phyloP scores from a whole-genome alignment of 2,797 vertebrate species.

The Lagodon rhomboides region DNA sequence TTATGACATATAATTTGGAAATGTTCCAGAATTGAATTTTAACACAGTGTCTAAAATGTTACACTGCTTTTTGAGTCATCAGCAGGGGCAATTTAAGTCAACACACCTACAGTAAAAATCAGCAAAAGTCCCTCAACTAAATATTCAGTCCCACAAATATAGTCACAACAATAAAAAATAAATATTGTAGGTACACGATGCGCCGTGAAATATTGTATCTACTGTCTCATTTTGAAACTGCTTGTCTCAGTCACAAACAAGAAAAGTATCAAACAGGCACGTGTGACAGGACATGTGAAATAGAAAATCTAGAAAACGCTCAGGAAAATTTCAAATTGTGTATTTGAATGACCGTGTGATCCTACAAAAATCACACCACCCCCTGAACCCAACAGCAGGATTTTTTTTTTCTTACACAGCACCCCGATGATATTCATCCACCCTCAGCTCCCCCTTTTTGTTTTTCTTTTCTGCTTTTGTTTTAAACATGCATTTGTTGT shows the following conservation, averaged over 20 bases:
- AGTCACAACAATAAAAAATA: not conserved
- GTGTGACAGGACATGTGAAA: not conserved
- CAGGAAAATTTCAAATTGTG: constrained; percentile 25
- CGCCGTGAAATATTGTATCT: constrained; percentile 4
- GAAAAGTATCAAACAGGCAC: constrained; percentile 4
- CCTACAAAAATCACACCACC: not conserved
- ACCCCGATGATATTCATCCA: constrained; percentile 35
- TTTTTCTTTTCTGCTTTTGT: constrained; percentile 61
- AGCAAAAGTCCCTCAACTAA: not conserved
- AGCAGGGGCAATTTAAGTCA: not conserved
- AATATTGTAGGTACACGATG: not conserved
- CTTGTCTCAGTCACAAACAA: constrained; percentile 42
- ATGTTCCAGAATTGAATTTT: not conserved
- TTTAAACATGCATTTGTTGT: constrained; percentile 83
- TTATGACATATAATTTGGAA: not conserved
- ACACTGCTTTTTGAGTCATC: constrained; percentile 6
- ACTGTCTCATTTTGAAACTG: constrained; percentile 53
- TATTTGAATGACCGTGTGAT: constrained; percentile 17
- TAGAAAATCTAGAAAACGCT: not conserved
- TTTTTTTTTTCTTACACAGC: constrained; percentile 5
- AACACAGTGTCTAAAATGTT: not conserved
- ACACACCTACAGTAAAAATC: not conserved
- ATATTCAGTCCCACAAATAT: not conserved
- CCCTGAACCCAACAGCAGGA: constrained; percentile 11
- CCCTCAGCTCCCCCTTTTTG: constrained; percentile 29